Evolutionary conservation across 2,113 vertebrate genomes (phyloP).

Genomic region (Mus pahari): DNA sequence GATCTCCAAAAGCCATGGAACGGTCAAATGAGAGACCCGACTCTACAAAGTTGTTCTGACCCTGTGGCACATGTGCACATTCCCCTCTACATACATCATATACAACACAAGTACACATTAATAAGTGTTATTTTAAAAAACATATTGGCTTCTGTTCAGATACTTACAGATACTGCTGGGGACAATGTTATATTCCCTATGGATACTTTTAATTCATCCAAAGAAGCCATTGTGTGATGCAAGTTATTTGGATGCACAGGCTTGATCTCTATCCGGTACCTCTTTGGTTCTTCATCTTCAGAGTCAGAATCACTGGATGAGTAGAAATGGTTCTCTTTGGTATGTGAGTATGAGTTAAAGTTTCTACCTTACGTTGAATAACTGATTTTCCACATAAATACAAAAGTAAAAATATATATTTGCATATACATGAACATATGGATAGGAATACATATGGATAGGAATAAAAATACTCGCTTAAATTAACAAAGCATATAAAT

Average conservation of each 20-base stretch:
- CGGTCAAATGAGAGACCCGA: background rate
- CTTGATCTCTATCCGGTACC: slow-evolving; percentile 97
- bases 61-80: background rate
- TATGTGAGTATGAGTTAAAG: slow-evolving; percentile 93
- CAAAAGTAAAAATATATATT: background rate
- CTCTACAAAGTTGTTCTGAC: background rate
- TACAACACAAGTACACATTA: background rate
- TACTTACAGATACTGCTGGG: slow-evolving; percentile 92
- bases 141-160: slow-evolving; percentile 25
- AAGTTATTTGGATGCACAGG: slow-evolving; percentile 94
- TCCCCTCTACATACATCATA: background rate
- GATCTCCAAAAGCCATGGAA: background rate
- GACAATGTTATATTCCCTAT: slow-evolving; percentile 97
- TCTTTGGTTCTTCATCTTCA: slow-evolving; percentile 95
- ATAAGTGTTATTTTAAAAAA: slow-evolving; percentile 1
- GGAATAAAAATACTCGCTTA: slow-evolving; percentile 52
- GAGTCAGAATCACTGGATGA: slow-evolving; percentile 97
- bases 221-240: slow-evolving; percentile 92
- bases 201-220: slow-evolving; percentile 97
- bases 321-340: slow-evolving; percentile 98
- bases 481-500: slow-evolving; percentile 51
- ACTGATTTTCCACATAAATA: slow-evolving; percentile 44
- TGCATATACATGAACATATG: no score
- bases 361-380: slow-evolving; percentile 50
- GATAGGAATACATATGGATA: background rate